These are phyloP conservation scores for Dicrostonyx torquatus DNA, from an alignment of 2,797 vertebrate genomes.

Conservation along the genomic window DNA sequence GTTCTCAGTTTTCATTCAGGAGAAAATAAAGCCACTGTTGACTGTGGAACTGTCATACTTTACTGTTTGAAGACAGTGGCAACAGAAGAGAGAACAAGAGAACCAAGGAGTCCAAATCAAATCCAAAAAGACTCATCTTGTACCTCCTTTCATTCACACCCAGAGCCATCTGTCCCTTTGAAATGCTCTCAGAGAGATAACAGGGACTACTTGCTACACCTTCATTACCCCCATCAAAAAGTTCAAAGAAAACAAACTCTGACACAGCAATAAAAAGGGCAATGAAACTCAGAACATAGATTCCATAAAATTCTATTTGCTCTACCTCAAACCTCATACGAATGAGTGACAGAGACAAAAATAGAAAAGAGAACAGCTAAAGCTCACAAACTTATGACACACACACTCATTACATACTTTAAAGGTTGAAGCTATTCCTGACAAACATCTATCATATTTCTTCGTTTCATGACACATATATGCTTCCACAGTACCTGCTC, in stretches of 20 bases:
- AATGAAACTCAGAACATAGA: neutral
- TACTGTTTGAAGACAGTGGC: neutral
- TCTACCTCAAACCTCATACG: neutral
- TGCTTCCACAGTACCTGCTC: neutral
- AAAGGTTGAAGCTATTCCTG: neutral
- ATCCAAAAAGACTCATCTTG: neutral
- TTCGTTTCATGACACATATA: neutral
- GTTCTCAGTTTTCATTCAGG: neutral
- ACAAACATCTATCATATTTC: too few relatives aligned
- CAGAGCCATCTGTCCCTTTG: neutral
- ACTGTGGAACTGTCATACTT: neutral
- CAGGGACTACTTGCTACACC: too few relatives aligned
- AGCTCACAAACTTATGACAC: neutral
- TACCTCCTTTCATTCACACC: neutral
- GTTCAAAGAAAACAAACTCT: neutral
- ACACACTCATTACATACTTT: neutral
- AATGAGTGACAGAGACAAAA: neutral
- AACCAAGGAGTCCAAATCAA: neutral
- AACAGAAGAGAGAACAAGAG: too few relatives aligned
- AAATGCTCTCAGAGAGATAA: neutral
- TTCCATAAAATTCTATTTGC: neutral
- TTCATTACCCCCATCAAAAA: neutral
- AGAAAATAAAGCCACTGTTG: neutral
- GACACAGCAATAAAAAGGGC: neutral
- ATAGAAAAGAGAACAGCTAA: neutral